Evolutionary conservation across 92 coral and sea anemone species (phyloP), one percentile per base, ranked within the genome.

Genomic region (Ricordea florida): DNA sequence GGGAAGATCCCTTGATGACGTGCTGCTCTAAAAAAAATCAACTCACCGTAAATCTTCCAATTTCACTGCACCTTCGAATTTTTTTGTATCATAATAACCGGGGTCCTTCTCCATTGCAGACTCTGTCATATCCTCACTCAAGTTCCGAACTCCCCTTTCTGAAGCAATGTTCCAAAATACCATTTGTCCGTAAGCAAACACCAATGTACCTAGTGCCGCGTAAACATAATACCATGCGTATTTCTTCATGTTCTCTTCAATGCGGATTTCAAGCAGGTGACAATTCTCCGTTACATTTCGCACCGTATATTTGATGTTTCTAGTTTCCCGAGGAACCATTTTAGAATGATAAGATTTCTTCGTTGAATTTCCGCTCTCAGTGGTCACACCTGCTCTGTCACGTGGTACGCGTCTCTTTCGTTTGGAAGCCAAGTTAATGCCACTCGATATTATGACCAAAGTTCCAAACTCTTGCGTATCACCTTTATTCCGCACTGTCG

Each of bases 151-250:
- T 4, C 90, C 87, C 44, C 93, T 76, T 57, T 83, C 93, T 6
- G 97, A 72, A 9, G 92, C 97, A 24, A 94, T 73, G 51, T 76
- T 94, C 94, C 97, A 94, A 61, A 92, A 81, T 14, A 94, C 72
- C 52, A 85, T 85, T 58, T 94, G 97, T 18, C 97, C 97, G 20
- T 87, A 92, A 13, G 98, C 96, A 66, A 96, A 94, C 17, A 88
- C 17, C 24, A 94, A 73, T 25, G 98, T 94, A 10, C 76, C 92
- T 9, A 94, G 48, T 5, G 98, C 98, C 2, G 97, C 97, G 33
- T 74, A 91, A 2, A 89, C 53, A 59, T 94, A 94, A 53, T 91
- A 94, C 34, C 75, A 20, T 0, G 91, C 92, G 69, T 85, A 94
- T 60, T 85, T 85, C 34, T 77, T 76, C 97, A 91, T 87, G 57